Percentiles rank a stretch among this genome's conserved stretches.
Evolutionary conservation across 2,113 vertebrate species (phyloP).

Genomic region (Periophthalmus modestus): DNA sequence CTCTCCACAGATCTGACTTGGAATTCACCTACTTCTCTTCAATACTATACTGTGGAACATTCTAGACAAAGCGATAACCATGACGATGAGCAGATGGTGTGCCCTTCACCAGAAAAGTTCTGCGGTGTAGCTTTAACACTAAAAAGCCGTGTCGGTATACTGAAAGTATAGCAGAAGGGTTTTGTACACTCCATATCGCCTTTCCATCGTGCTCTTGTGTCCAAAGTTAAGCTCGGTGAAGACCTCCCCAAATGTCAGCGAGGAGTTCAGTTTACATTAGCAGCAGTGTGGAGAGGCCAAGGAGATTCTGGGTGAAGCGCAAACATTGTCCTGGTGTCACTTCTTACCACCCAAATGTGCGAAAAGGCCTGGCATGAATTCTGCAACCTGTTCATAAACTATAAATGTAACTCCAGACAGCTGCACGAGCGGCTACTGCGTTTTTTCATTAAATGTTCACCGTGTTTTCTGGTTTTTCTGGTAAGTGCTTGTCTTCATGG

Average conservation of each 20-base stretch:
- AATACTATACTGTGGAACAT: no score
- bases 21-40: no score
- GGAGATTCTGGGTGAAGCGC: constrained; percentile 25
- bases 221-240: constrained; percentile 26
- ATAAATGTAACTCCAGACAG: constrained; percentile 28
- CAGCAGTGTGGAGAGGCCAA: constrained; percentile 30
- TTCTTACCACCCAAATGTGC: constrained; percentile 11
- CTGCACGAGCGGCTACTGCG: constrained; percentile 4
- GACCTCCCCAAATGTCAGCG: constrained; percentile 46
- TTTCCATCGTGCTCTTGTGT: constrained; percentile 17
- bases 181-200: constrained; percentile 7
- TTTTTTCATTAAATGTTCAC: no score
- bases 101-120: no score
- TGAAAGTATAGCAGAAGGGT: constrained; percentile 27
- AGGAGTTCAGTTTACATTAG: constrained; percentile 46
- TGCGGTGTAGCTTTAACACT: neutral
- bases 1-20: neutral
- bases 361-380: constrained; percentile 7
- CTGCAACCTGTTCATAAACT: constrained; percentile 18
- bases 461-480: no score
- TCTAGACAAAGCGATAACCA: no score
- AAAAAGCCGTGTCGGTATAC: neutral
- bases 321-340: constrained; percentile 35
- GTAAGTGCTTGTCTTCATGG: no score
- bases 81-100: no score